Evolutionary conservation across 1,140 invertebrate genomes (phyloP).

Genomic region (Drosophila eugracilis): DNA sequence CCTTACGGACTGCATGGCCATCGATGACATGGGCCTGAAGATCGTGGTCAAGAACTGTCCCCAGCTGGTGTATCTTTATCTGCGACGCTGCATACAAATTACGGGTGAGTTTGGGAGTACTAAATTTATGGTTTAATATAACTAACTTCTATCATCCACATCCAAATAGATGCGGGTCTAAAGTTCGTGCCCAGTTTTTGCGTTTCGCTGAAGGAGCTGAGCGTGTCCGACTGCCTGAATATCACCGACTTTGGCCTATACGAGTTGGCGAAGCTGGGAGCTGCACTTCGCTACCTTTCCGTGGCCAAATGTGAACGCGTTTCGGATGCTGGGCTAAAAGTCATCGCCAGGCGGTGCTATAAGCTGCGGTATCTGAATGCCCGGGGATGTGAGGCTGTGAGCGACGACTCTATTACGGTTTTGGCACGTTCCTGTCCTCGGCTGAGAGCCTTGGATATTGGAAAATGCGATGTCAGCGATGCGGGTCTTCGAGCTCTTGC

Average conservation of each 20-base stretch:
- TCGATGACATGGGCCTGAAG: conserved; percentile 93
- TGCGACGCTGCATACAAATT: conserved; percentile 93
- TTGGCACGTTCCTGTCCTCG: conserved; percentile 93
- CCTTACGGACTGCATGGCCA: conserved; percentile 93
- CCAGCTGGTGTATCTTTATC: conserved; percentile 94
- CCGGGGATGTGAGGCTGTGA: conserved; percentile 95
- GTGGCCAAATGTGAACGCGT: conserved; percentile 95
- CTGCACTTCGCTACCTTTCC: conserved; percentile 92
- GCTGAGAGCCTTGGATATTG: conserved; percentile 93
- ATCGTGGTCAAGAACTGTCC: conserved; percentile 94
- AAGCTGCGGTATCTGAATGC: conserved; percentile 96
- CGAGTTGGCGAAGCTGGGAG: conserved; percentile 94
- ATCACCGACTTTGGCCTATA: conserved; percentile 96
- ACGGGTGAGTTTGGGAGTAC: conserved; percentile 87
- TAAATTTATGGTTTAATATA: too few relatives aligned
- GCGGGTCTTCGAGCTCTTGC: conserved; percentile 93
- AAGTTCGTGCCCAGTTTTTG: conserved; percentile 95
- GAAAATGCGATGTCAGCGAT: conserved; percentile 97
- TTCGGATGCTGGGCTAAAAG: conserved; percentile 93
- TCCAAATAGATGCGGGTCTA: conserved; percentile 88
- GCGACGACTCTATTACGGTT: conserved; percentile 94
- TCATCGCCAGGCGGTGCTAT: conserved; percentile 94
- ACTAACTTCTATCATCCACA: conserved; percentile 13
- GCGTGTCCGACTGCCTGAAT: conserved; percentile 94
- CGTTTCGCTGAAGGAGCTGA: conserved; percentile 92